phyloP scores from a whole-genome alignment of 1,140 invertebrate species.

The Neodiprion fabricii region DNA sequence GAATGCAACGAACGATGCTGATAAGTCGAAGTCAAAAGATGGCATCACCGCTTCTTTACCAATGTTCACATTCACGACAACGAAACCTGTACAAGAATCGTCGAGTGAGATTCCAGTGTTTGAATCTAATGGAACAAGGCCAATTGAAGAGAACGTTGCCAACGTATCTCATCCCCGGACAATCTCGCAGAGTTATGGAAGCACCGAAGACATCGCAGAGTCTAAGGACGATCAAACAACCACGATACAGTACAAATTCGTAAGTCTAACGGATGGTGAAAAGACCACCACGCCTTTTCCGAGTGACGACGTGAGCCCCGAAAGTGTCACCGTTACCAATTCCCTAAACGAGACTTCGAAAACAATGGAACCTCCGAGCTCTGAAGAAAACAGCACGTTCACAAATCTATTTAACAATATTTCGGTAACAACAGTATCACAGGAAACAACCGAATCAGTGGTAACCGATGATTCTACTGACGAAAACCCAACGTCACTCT shows the following conservation, averaged over 20 bases:
- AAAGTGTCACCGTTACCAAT: not conserved
- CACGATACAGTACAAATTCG: constrained; percentile 48
- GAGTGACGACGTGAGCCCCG: constrained; percentile 11
- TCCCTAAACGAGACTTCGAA: too few relatives aligned
- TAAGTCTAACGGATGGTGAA: constrained; percentile 42
- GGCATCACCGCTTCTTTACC: constrained; percentile 1
- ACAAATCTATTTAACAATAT: not conserved
- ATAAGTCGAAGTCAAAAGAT: constrained; percentile 10
- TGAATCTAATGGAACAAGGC: not conserved
- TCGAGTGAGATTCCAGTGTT: constrained; percentile 1
- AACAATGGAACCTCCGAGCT: not conserved
- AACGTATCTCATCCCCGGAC: not conserved
- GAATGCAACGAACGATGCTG: not conserved
- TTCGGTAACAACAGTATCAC: not conserved
- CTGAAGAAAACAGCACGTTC: not conserved
- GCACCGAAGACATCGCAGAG: not conserved
- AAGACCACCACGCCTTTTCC: constrained; percentile 14
- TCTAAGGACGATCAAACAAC: not conserved
- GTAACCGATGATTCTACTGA: not conserved
- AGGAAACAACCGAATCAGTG: not conserved
- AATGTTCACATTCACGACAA: not conserved
- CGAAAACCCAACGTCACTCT: not conserved
- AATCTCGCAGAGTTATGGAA: not conserved
- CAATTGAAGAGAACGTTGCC: constrained; percentile 1
- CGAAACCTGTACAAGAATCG: constrained; percentile 9